Conservation (phyloP, 37 sponge, comb jelly and placozoan species). For the Petrosia ficiformis region DNA sequence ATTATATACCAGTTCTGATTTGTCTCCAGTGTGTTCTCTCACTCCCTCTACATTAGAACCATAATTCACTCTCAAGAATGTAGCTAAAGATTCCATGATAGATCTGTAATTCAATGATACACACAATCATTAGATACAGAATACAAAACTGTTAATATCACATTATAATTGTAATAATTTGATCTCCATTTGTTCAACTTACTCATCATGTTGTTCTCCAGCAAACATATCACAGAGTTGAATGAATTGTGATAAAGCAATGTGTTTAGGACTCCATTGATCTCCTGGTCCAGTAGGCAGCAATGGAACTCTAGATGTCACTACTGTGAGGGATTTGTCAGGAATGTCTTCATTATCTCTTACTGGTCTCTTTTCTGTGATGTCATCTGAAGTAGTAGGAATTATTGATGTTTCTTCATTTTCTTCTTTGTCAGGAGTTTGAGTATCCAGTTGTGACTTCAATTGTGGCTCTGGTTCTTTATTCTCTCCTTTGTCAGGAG, state of each 20-base stretch:
- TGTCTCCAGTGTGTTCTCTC: neutral
- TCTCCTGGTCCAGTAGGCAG: conserved; percentile 57
- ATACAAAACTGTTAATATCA: too few relatives aligned
- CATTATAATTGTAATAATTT: too few relatives aligned
- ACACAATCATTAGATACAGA: neutral
- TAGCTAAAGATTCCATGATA: neutral
- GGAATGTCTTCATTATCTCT: neutral
- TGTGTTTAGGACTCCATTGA: conserved; percentile 38
- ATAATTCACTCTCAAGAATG: neutral
- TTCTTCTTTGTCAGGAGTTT: too few relatives aligned
- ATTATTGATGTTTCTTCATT: neutral
- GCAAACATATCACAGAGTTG: conserved; percentile 65
- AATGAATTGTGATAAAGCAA: conserved; percentile 52
- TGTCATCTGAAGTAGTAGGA: neutral
- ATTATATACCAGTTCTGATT: too few relatives aligned
- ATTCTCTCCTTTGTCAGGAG: too few relatives aligned
- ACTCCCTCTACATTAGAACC: neutral
- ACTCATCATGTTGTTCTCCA: conserved; percentile 2
- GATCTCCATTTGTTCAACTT: neutral
- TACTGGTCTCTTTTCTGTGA: neutral
- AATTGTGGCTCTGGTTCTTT: too few relatives aligned
- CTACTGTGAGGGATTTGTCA: neutral
- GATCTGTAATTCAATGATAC: neutral
- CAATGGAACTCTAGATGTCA: neutral
- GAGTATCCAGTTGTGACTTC: too few relatives aligned